A percentile compares a stretch with the other conserved stretches of the same genome.
These are phyloP conservation scores for Turritopsis dohrnii DNA, from an alignment of 30 jellyfish, hydroid and myxozoan species.

Conservation along the genomic window DNA sequence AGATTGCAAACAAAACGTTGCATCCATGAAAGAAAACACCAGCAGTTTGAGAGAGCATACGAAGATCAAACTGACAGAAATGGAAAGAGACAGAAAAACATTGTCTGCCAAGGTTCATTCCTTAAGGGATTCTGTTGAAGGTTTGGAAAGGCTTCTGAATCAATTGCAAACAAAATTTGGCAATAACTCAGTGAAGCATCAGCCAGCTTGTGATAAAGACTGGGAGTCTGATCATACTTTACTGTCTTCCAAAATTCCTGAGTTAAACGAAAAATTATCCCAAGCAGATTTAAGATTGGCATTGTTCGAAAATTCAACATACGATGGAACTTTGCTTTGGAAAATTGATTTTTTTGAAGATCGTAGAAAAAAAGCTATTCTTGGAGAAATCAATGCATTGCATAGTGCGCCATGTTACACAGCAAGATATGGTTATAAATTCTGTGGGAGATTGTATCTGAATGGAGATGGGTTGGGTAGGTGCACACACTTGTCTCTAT, in stretches of 20 bases:
- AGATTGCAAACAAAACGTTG: not conserved
- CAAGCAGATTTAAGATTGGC: conserved; percentile 48
- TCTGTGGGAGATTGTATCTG: conserved; percentile 78
- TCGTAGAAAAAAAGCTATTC: conserved; percentile 56
- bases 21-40: not conserved
- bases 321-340: conserved; percentile 77
- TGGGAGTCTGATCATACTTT: not conserved
- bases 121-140: not conserved
- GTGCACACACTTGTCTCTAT: conserved; percentile 65
- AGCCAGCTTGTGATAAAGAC: not conserved
- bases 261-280: conserved; percentile 18
- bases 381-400: conserved; percentile 71
- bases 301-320: conserved; percentile 66
- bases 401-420: conserved; percentile 89
- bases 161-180: not conserved
- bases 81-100: not conserved
- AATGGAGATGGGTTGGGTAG: conserved; percentile 94
- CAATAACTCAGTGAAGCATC: not conserved
- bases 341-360: conserved; percentile 47
- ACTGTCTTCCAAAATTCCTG: not conserved
- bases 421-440: conserved; percentile 77
- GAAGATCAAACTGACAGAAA: not conserved
- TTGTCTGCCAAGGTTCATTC: not conserved
- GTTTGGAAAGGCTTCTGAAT: not conserved
- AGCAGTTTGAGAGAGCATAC: not conserved